These are phyloP conservation scores for Bettongia penicillata DNA, from an alignment of 2,113 vertebrate species.

Conservation along the genomic window DNA sequence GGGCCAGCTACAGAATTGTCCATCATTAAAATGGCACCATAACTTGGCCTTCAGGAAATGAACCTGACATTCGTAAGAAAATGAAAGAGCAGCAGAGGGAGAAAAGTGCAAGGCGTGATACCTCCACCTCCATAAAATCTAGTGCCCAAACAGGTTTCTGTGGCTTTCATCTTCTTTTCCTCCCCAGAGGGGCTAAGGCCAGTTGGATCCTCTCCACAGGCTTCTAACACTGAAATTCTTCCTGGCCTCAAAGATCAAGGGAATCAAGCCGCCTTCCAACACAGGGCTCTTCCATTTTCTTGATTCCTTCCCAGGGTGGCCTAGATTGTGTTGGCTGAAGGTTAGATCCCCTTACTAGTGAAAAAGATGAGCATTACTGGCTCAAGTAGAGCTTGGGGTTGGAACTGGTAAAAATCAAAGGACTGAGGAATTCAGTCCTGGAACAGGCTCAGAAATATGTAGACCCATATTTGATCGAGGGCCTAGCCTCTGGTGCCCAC, in stretches of 20 bases:
- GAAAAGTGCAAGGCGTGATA: not conserved
- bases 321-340: not conserved
- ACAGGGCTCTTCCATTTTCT: not conserved
- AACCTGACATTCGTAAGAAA: slow-evolving; percentile 18
- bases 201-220: not conserved
- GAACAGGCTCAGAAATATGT: not conserved
- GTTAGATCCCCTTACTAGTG: not conserved
- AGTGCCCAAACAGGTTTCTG: not conserved
- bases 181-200: not conserved
- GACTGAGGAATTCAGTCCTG: not conserved
- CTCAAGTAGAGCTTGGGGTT: not conserved
- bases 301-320: not conserved
- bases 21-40: slow-evolving; percentile 36
- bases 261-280: not conserved
- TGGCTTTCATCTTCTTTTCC: not conserved
- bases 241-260: not conserved
- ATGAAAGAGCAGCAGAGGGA: not conserved
- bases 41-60: not conserved
- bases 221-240: not conserved
- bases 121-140: not conserved
- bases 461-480: not conserved
- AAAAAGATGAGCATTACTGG: not conserved
- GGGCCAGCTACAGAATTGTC: slow-evolving; percentile 28
- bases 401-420: not conserved
- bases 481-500: not conserved